Conservation (phyloP, 2,888 invertebrate genomes). For the Apodemia hepburni region DNA sequence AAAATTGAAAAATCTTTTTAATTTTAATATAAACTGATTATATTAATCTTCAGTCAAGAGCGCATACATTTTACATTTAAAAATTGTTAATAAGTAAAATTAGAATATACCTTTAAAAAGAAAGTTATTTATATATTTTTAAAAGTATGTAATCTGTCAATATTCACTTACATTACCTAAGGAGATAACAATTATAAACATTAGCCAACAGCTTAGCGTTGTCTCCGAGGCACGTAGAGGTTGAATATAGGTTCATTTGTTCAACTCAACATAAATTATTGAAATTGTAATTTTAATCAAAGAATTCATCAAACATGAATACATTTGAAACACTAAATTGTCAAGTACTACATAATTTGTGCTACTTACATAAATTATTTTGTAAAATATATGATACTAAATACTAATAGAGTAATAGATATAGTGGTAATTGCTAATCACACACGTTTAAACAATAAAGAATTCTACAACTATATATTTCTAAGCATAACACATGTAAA, state of each 20-base stretch:
- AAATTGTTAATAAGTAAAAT: background rate
- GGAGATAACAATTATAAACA: conserved; percentile 5
- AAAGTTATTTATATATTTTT: background rate
- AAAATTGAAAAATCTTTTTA: too few relatives aligned
- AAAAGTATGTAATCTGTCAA: conserved; percentile 4
- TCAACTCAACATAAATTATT: background rate
- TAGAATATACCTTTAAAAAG: background rate
- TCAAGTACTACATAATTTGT: background rate
- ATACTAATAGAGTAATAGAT: too few relatives aligned
- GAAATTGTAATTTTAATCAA: background rate
- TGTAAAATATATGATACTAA: too few relatives aligned
- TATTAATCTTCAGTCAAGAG: too few relatives aligned
- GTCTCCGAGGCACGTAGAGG: conserved; percentile 5
- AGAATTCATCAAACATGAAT: background rate
- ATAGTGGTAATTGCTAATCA: too few relatives aligned
- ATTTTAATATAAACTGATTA: too few relatives aligned
- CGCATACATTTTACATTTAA: too few relatives aligned
- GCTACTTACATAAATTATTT: too few relatives aligned
- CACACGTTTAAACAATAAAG: too few relatives aligned
- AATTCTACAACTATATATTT: too few relatives aligned
- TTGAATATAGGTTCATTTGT: background rate
- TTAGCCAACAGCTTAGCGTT: conserved; percentile 6
- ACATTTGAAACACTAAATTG: background rate
- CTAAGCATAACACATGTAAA: too few relatives aligned
- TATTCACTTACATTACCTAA: conserved; percentile 9